Conservation (phyloP, 2,113 vertebrate genomes). For the Psephotus haematonotus region DNA sequence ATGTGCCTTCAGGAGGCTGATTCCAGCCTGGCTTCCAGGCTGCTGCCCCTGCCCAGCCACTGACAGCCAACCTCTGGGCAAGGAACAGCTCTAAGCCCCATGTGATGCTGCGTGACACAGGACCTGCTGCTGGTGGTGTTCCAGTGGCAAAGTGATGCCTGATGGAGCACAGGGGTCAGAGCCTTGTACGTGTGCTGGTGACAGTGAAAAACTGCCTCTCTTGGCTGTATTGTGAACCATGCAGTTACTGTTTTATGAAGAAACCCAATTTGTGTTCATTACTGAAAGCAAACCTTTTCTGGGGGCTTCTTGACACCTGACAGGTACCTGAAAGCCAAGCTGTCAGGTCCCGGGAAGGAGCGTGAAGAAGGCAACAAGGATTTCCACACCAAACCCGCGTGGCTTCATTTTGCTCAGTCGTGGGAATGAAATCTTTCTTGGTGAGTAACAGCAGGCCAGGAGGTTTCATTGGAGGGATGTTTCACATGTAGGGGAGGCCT, state of each 20-base stretch:
- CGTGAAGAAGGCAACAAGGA: accelerated
- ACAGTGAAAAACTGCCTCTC: neutral
- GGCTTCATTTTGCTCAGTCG: neutral
- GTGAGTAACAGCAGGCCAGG: neutral
- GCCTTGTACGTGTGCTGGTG: neutral
- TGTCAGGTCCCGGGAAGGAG: accelerated
- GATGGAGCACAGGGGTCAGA: accelerated
- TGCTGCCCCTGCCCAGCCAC: neutral
- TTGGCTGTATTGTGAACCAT: accelerated
- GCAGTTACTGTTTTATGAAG: accelerated
- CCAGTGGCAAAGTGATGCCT: neutral
- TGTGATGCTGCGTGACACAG: accelerated
- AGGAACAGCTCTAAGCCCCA: too few species aligned
- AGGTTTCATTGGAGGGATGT: neutral
- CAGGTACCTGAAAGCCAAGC: neutral
- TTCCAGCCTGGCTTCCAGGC: neutral
- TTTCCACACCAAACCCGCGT: neutral
- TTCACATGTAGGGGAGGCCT: neutral
- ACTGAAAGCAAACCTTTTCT: neutral
- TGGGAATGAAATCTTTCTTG: neutral
- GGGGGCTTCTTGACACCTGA: neutral
- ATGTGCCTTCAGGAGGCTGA: neutral
- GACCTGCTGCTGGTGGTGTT: neutral
- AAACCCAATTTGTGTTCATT: accelerated
- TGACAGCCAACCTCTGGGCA: neutral